Evolutionary conservation across 2,797 vertebrate genomes (phyloP), one percentile per base, ranked within the genome.

Genomic region (Semotilus atromaculatus): DNA sequence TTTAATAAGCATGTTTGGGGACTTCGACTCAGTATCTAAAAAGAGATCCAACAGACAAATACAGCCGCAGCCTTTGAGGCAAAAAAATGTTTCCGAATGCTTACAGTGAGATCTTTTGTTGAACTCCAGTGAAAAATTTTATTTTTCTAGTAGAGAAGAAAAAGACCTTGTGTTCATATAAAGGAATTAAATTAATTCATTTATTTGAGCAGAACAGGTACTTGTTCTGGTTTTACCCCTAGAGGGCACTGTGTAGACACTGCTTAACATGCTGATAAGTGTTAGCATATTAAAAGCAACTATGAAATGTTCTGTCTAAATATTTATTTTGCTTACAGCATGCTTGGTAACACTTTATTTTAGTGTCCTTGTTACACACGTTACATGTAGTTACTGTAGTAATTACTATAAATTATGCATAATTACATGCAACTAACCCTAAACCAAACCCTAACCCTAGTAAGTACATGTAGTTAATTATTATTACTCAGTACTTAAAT

Each of bases 161-260:
- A 62, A 77, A 77, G 9, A 29, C 53, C 8, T 40, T 77, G 55
- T 62, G 36, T 60, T 58, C 7, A 40, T 76, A 5, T 77, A 60
- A n/a, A 36, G 21, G 7, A n/a, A 76, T 53, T 13, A 13, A 29
- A 73, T 73, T 0, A 1, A 31, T 38, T 40, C 2, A 77, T 26
- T 43, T 76, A 23, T 62, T 40, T 6, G 55, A 29, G 23, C 34
- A 40, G 74, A 26, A 23, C 40, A 23, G 29, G 26, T 51, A 19
- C 26, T 73, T 73, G 14, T 0, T 11, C 76, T 43, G 38, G 14
- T 51, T 86, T 82, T 7, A 76, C 76, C 87, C 81, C 75, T 29
- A 88, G 89, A 84, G 87, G 89, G 84, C 86, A 77, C 87, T 88
- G 79, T 82, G 64, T 62, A 87, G 74, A 85, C 86, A 71, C 62